Base-by-base conservation (phyloP, 1,140 invertebrate genomes). In the Harlomillsia oculata region DNA sequence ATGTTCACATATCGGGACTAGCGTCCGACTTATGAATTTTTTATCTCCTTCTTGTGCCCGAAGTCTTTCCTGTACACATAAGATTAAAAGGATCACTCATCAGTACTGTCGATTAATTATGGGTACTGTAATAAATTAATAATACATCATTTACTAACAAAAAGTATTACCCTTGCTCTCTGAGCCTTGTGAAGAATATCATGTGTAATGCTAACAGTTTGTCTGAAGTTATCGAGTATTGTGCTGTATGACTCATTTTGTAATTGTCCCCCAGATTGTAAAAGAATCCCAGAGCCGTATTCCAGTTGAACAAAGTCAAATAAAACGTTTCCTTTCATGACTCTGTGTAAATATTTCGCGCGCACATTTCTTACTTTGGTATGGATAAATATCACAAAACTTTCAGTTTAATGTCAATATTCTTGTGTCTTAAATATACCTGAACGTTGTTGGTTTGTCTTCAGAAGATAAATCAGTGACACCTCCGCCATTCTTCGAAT, bases 1-100 rank as follows among this genome's bases (percentile, higher is more conserved):
- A 65, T 84, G 79, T 66, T 86, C 83, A 69, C 84, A 85, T 30
- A 88, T 81, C 3, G 85, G 81, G 13, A 86, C 80, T 41, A 87
- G 72, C 66, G 82, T 83, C 72, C 84, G 84, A 61, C 84, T 81
- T 58, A 80, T 75, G 26, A 74, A 70, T 20, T 74, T 74, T 68
- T 76, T 80, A 16, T 75, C 72, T 30, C 74, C 69, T 53, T 80
- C 76, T 56, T 81, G 76, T 53, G 72, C 72, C 9, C 76, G 67
- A 63, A 80, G 74, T 60, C 77, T 77, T 64, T 81, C 34, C 57
- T 59, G 49, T 36, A 20, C 1, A 26, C 14, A 50, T 11, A 36
- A 28, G 46, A 46, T 39, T 13, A 26, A 23, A 14, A 5, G 18
- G 16, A 25, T 40, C 11, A 28, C 9, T 26, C n/a, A n/a, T n/a